Evolutionary conservation across 53 echinoderm and acorn worm species (phyloP).

Genomic region (Arbacia lixula): DNA sequence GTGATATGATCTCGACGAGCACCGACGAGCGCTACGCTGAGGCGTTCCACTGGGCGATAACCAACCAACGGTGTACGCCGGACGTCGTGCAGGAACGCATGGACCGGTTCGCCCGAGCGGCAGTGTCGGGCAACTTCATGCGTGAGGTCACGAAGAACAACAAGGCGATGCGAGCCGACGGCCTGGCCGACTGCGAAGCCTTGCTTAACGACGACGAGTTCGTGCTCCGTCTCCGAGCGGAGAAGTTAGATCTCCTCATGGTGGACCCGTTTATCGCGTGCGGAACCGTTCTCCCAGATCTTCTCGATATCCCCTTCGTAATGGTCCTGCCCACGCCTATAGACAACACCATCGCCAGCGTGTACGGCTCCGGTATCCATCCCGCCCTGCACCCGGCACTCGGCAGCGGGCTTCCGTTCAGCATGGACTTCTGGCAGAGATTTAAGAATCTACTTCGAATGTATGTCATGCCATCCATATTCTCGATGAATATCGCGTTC

Average conservation of each 20-base stretch:
- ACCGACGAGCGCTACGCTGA: neutral
- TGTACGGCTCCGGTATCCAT: slow-evolving; percentile 2
- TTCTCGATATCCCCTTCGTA: neutral
- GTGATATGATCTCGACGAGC: neutral
- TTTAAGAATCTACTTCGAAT: neutral
- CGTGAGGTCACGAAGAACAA: neutral
- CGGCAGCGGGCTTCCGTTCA: neutral
- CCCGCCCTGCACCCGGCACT: slow-evolving; percentile 13
- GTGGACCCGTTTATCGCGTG: slow-evolving; percentile 17
- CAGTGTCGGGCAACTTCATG: slow-evolving; percentile 26
- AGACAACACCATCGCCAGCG: neutral
- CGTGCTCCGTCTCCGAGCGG: neutral
- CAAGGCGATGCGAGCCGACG: neutral
- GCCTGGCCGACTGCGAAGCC: slow-evolving; percentile 8
- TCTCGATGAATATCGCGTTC: neutral
- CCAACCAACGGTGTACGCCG: neutral
- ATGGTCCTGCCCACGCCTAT: neutral
- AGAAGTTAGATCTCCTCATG: neutral
- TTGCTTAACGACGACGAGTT: slow-evolving; percentile 24
- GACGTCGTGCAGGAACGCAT: neutral
- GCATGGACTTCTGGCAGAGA: slow-evolving; percentile 34
- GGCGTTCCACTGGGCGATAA: slow-evolving; percentile 4
- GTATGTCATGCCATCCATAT: neutral
- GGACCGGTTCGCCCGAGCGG: slow-evolving; percentile 3
- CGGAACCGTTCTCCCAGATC: neutral